Percentiles rank a stretch among this genome's conserved stretches.
phyloP scores from a whole-genome alignment of 2,888 invertebrate species.

The Shargacucullia verbasci region DNA sequence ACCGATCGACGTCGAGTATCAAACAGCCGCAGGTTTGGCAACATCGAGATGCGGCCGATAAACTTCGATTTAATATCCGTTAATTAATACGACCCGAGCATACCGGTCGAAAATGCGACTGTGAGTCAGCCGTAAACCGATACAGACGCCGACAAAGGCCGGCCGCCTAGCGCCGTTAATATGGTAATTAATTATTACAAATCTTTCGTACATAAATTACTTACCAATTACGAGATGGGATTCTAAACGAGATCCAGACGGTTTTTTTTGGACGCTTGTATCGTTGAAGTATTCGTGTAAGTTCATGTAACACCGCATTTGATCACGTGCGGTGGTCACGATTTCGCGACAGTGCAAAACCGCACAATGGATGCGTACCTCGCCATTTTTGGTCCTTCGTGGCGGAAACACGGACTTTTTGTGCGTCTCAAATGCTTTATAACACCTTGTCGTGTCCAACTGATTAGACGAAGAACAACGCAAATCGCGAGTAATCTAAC shows the following conservation, averaged over 20 bases:
- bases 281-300: slow-evolving; percentile 54
- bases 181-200: slow-evolving; percentile 88
- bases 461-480: slow-evolving; percentile 60
- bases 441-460: slow-evolving; percentile 71
- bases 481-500: slow-evolving; percentile 8
- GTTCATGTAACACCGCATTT: slow-evolving; percentile 66
- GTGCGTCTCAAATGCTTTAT: slow-evolving; percentile 71
- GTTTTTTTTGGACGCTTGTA: slow-evolving; percentile 41
- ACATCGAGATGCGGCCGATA: slow-evolving; percentile 86
- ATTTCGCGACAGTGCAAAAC: slow-evolving; percentile 63
- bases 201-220: slow-evolving; percentile 82
- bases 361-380: slow-evolving; percentile 74
- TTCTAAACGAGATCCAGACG: slow-evolving; percentile 61
- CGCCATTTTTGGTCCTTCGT: slow-evolving; percentile 75
- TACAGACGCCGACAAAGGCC: slow-evolving; percentile 84
- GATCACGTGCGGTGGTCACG: slow-evolving; percentile 74
- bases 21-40: slow-evolving; percentile 86
- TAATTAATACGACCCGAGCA: slow-evolving; percentile 87
- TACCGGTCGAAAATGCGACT: slow-evolving; percentile 83
- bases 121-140: slow-evolving; percentile 84
- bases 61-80: slow-evolving; percentile 88
- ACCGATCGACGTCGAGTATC: slow-evolving; percentile 65
- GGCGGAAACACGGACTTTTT: slow-evolving; percentile 78
- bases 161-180: slow-evolving; percentile 84
- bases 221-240: slow-evolving; percentile 74